Conservation (phyloP, 2,113 vertebrate species). For the Salvelinus alpinus region DNA sequence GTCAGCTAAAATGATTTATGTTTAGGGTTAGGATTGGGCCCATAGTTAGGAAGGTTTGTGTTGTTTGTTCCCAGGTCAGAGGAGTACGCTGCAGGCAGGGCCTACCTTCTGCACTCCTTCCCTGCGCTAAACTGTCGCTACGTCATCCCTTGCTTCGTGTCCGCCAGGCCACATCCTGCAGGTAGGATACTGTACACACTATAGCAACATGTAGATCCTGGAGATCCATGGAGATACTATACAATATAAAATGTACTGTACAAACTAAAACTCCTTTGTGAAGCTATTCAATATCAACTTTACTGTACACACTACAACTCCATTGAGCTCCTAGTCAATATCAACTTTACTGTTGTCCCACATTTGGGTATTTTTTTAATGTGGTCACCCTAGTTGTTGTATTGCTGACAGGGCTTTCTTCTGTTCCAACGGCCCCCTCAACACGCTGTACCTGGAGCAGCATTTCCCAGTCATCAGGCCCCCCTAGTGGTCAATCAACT, state of each 20-base stretch:
- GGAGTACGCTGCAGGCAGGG: conserved; percentile 70
- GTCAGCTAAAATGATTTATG: background rate
- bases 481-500: conserved; percentile 76
- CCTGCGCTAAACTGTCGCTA: conserved; percentile 64
- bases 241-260: too few relatives aligned
- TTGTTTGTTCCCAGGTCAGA: conserved; percentile 68
- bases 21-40: background rate
- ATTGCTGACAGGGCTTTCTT: background rate
- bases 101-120: conserved; percentile 72
- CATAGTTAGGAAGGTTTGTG: background rate
- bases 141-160: conserved; percentile 83
- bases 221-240: too few relatives aligned
- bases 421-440: conserved; percentile 71
- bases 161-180: conserved; percentile 73
- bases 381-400: background rate
- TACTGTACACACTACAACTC: too few relatives aligned
- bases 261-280: too few relatives aligned
- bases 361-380: too few relatives aligned
- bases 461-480: conserved; percentile 83
- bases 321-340: too few relatives aligned
- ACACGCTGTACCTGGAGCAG: conserved; percentile 85
- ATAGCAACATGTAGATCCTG: too few relatives aligned
- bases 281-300: too few relatives aligned
- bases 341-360: too few relatives aligned
- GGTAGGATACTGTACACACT: conserved; percentile 64